Base-by-base conservation (phyloP, 1,140 invertebrate species). In the Brachionus sp. region DNA sequence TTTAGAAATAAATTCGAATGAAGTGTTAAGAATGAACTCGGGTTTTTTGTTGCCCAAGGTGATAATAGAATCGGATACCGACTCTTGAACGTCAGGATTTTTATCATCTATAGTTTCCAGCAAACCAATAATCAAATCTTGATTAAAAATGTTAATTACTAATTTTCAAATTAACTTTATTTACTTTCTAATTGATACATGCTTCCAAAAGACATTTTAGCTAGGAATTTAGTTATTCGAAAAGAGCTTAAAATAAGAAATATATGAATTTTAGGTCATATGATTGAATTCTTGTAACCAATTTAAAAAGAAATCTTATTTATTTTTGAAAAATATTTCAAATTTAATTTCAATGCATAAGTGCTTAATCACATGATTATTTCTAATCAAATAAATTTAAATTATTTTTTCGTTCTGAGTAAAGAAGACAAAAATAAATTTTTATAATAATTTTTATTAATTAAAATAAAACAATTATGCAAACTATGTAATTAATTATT, bases 171-270 rank as follows among this genome's bases (percentile, higher is more conserved):
- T 39, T 70, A 6, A 23, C 19, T 10, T 46, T 46, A 39, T 35
- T 64, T 66, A 80, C 77, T 80, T 80, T 80, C 77, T n/a, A 80
- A 23, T 62, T 80, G 77, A 25, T 80, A 57, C 77, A 66, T 80
- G 50, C n/a, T 75, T 29, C 70, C 42, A 16, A 75, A 75, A 35
- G 70, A 75, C 70, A 75, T 75, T 44, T 57, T 23, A 6, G 19
- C n/a, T 19, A 57, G 6, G 7, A 42, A 19, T 57, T 57, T 16
- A 19, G 19, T 57, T 57, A 6, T 57, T 9, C 16, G 6, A 57
- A 25, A 57, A 19, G 12, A 33, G 25, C 12, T 66, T n/a, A 66
- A 33, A 66, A 6, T 33, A 66, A 66, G n/a, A 66, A 66, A 33
- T 29, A 66, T 33, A 33, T 13, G 29, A 66, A 33, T 66, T 37